A percentile compares a stretch with the other conserved stretches of the same genome.
phyloP scores from a whole-genome alignment of 2,797 vertebrate species.

The Sciaenops ocellatus region DNA sequence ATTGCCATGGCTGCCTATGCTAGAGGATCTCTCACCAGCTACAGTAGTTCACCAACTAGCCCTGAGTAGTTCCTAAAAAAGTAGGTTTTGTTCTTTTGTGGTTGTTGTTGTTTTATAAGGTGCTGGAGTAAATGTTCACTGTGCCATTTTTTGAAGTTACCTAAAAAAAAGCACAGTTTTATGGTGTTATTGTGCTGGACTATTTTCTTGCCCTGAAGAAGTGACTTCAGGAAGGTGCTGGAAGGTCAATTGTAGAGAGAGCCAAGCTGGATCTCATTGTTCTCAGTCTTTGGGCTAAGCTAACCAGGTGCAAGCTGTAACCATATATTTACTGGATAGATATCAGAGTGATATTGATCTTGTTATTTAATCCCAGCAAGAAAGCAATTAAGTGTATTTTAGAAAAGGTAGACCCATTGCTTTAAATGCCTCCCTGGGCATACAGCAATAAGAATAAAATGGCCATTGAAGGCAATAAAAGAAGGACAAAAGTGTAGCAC shows the following conservation, averaged over 20 bases:
- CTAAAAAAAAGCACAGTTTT: neutral
- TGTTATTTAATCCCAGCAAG: slow-evolving; percentile 10
- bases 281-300: neutral
- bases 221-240: neutral
- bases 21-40: too few species aligned
- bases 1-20: too few species aligned
- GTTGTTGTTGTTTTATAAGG: neutral
- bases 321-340: neutral
- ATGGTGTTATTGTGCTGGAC: neutral
- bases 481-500: neutral
- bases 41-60: neutral
- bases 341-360: slow-evolving; percentile 1
- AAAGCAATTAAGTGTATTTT: neutral
- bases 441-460: slow-evolving; percentile 9
- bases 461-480: slow-evolving; percentile 24
- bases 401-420: neutral
- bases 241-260: neutral
- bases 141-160: neutral
- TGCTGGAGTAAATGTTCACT: neutral
- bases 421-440: slow-evolving; percentile 11
- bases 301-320: neutral
- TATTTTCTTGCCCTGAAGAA: neutral
- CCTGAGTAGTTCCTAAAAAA: neutral
- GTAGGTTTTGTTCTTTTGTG: too few species aligned
- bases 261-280: neutral